Base-by-base conservation (phyloP, 1,140 invertebrate species). In the Cataglyphis hispanica region DNA sequence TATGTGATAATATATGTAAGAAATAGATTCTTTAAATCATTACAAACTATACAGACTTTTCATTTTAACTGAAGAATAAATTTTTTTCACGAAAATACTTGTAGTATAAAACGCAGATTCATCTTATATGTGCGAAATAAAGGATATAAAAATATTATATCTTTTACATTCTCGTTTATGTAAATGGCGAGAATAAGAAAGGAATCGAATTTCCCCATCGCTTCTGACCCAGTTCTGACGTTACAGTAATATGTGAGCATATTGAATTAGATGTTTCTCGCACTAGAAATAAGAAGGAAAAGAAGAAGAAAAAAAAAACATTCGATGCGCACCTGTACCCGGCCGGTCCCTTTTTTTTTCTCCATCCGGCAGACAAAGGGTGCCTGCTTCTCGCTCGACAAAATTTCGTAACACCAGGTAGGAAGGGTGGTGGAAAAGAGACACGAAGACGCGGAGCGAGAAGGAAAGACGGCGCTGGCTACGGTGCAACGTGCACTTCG, bases 341-440 rank as follows among this genome's bases (percentile, higher is more conserved):
- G 37, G 40, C 13, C 11, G 19, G 27, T 80, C 58, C 66, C 64
- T 64, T 50, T 70, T 63, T 50, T 87, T 81, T 77, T 78, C 63
- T 53, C 64, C 78, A 76, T 84, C 34, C 76, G 78, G 58, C 78
- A 56, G 89, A 91, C 90, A 91, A 91, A 91, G 87, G 87, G 83
- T 67, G 69, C 61, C 78, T 86, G 56, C 84, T 84, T 89, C 84
- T 88, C 75, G 58, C 60, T 86, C 87, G 78, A 78, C 84, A 84
- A 89, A 86, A 90, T 93, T 93, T 93, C 90, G 90, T 93, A 93
- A 92, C 85, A 85, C 64, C 84, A 67, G 86, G 81, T 67, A 84
- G 70, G 27, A 76, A 64, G 60, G 22, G 27, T 53, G 43, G 34
- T 58, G 40, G 46, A 34, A 69, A 27, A 34, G 80, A 84, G 10